phyloP scores from a whole-genome alignment of 2,888 invertebrate species.

The Stictocephala bisonia region DNA sequence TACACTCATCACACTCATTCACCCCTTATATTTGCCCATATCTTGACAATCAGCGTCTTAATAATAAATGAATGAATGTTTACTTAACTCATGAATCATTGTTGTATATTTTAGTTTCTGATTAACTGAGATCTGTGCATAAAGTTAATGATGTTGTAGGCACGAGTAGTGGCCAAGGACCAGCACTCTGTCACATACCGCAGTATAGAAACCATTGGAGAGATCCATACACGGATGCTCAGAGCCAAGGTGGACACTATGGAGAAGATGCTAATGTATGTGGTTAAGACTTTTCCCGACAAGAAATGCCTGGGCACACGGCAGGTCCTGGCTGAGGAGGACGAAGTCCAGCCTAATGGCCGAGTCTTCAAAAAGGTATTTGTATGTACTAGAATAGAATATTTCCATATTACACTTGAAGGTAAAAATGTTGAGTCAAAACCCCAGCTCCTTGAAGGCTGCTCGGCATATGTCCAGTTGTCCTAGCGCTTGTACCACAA shows the following conservation, averaged over 20 bases:
- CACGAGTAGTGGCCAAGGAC: conserved; percentile 75
- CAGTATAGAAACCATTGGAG: conserved; percentile 76
- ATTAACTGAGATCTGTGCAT: too few relatives aligned
- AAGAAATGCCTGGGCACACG: conserved; percentile 90
- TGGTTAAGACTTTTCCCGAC: conserved; percentile 77
- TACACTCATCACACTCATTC: too few relatives aligned
- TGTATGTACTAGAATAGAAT: neutral
- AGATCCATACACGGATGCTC: conserved; percentile 78
- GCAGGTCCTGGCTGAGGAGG: conserved; percentile 90
- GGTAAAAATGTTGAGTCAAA: too few relatives aligned
- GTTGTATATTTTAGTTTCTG: too few relatives aligned
- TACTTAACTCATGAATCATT: too few relatives aligned
- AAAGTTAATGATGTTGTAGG: conserved; percentile 73
- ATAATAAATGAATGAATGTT: too few relatives aligned
- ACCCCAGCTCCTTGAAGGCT: too few relatives aligned
- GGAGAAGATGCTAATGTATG: conserved; percentile 85
- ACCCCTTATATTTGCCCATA: too few relatives aligned
- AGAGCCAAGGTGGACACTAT: conserved; percentile 83
- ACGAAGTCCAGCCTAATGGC: conserved; percentile 94
- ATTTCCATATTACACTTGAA: too few relatives aligned
- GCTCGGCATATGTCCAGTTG: too few relatives aligned
- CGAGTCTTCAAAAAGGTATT: conserved; percentile 93
- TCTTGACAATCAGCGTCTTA: too few relatives aligned
- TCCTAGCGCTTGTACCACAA: too few relatives aligned
- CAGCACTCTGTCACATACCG: conserved; percentile 78